Evolutionary conservation across 2,113 vertebrate genomes (phyloP).

Genomic region (Garra rufa): DNA sequence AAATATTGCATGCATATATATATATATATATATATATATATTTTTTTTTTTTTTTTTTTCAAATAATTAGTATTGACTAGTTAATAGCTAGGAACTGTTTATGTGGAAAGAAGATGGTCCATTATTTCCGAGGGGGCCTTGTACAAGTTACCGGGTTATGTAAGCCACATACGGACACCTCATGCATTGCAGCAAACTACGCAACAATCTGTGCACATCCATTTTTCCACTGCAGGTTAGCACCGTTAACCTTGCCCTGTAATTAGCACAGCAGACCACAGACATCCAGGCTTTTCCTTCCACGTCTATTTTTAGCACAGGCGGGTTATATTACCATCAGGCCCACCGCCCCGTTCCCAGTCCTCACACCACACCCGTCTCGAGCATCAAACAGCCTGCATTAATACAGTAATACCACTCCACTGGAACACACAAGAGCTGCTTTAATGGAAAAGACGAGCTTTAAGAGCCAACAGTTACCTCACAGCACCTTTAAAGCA

Average conservation of each 20-base stretch:
- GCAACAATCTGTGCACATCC: not conserved
- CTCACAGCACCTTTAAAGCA: not conserved
- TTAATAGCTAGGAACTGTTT: not conserved
- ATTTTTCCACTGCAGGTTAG: slow-evolving; percentile 22
- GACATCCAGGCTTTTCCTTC: slow-evolving; percentile 62
- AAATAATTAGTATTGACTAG: not conserved
- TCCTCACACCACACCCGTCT: slow-evolving; percentile 43
- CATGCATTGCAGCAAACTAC: not conserved
- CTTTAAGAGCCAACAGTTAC: not conserved
- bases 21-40: too few relatives aligned
- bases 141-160: too few relatives aligned
- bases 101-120: not conserved
- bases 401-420: slow-evolving; percentile 25
- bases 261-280: slow-evolving; percentile 49
- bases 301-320: slow-evolving; percentile 70
- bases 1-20: not conserved
- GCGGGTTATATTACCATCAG: slow-evolving; percentile 64
- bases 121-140: too few relatives aligned
- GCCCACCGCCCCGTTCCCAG: slow-evolving; percentile 47
- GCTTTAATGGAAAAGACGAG: not conserved
- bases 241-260: slow-evolving; percentile 51
- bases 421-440: not conserved
- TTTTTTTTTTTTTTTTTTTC: too few relatives aligned
- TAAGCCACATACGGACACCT: not conserved
- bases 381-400: slow-evolving; percentile 42